Percentiles rank a stretch among this genome's conserved stretches.
These are phyloP conservation scores for Microcebus jonahi DNA, from an alignment of 2,113 vertebrate species.

Conservation along the genomic window DNA sequence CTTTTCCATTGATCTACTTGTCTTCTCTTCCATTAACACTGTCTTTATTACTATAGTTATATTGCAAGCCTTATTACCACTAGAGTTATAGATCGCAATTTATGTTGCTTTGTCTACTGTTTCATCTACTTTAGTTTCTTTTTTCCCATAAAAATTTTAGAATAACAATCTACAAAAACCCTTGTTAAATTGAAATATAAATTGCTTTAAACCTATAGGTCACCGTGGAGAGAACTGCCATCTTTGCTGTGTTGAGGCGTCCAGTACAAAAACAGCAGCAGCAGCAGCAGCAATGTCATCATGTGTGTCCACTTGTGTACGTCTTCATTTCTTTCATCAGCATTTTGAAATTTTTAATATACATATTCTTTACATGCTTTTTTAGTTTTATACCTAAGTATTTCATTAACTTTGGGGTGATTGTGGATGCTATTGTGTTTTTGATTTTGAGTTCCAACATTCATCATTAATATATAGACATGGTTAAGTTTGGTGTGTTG, in stretches of 20 bases:
- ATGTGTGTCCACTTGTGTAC: not conserved
- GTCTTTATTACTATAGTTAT: not conserved
- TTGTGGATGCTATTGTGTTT: not conserved
- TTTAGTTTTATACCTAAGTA: not conserved
- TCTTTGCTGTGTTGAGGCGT: not conserved
- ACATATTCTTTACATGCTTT: not conserved
- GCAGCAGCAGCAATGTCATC: not conserved
- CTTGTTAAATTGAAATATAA: not conserved
- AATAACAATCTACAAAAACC: not conserved
- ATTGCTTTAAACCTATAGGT: not conserved
- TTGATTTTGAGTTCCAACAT: not conserved
- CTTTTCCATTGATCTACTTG: not conserved
- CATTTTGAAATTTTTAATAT: not conserved
- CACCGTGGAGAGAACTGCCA: not conserved
- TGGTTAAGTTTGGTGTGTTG: not conserved
- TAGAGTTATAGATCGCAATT: accelerated
- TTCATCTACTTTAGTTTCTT: not conserved
- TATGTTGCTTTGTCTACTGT: not conserved
- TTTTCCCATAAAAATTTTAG: not conserved
- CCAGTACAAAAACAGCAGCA: not conserved
- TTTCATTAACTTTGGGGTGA: not conserved
- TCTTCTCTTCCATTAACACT: not conserved
- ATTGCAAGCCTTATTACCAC: not conserved
- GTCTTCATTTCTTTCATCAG: not conserved
- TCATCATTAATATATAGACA: not conserved